These are phyloP conservation scores for Gibbula magus DNA, from an alignment of 2,888 invertebrate species.

Conservation along the genomic window DNA sequence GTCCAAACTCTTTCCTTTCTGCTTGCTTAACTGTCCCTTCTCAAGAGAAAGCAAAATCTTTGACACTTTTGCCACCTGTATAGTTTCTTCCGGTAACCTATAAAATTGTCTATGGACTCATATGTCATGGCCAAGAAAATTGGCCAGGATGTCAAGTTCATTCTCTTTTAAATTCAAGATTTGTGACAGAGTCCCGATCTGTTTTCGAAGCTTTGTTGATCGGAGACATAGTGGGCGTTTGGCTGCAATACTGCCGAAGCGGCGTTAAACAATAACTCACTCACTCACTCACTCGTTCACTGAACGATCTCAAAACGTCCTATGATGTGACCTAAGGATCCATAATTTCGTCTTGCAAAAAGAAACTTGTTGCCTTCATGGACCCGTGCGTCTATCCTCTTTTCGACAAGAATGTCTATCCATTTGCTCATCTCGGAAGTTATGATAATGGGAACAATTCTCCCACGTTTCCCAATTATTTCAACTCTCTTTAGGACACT, in stretches of 20 bases:
- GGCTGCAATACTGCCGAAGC: no score
- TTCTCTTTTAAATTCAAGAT: constrained; percentile 36
- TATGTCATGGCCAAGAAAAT: constrained; percentile 36
- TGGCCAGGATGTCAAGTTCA: constrained; percentile 35
- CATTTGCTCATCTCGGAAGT: not conserved
- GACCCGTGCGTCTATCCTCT: constrained; percentile 7
- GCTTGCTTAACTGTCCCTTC: not conserved
- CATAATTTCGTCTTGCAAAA: constrained; percentile 11
- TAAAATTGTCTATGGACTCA: constrained; percentile 36
- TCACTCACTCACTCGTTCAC: no score
- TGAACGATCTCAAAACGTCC: not conserved
- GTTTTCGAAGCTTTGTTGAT: constrained; percentile 37
- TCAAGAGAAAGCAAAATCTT: constrained; percentile 35
- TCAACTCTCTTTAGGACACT: no score
- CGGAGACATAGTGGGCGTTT: constrained; percentile 24
- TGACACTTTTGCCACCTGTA: constrained; percentile 31
- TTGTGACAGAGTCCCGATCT: constrained; percentile 37
- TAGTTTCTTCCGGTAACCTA: constrained; percentile 29
- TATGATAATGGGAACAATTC: constrained; percentile 24
- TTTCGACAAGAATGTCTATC: not conserved
- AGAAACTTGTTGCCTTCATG: constrained; percentile 12
- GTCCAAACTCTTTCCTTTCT: not conserved
- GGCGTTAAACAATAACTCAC: no score
- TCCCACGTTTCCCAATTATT: constrained; percentile 23
- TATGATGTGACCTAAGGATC: constrained; percentile 12